Conservation (phyloP, 2,113 vertebrate species). For the Hippocampus barbouri region DNA sequence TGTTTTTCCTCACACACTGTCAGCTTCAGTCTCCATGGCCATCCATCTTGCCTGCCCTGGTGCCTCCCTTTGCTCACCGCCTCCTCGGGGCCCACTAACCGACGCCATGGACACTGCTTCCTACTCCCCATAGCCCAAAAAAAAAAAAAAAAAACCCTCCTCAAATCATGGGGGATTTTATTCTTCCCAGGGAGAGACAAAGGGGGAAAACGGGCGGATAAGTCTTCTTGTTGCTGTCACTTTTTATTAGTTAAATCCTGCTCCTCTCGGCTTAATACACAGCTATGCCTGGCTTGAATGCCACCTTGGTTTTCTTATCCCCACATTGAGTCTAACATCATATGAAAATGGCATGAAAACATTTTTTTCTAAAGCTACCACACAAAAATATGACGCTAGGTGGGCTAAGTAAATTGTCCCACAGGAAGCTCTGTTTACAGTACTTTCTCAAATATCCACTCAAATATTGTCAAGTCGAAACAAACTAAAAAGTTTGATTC, state of each 20-base stretch:
- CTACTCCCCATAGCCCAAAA: conserved; percentile 1
- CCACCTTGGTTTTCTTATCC: conserved; percentile 29
- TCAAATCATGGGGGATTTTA: conserved; percentile 22
- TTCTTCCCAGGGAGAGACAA: not conserved
- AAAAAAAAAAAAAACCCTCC: conserved; percentile 30
- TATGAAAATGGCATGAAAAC: conserved; percentile 1
- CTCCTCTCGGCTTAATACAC: conserved; percentile 43
- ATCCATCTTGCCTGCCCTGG: conserved; percentile 63
- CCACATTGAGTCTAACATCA: conserved; percentile 24
- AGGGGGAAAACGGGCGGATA: conserved; percentile 34
- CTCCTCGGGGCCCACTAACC: conserved; percentile 50
- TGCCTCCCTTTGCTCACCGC: conserved; percentile 32
- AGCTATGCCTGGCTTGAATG: conserved; percentile 47
- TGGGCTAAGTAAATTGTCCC: not conserved
- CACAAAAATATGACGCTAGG: not conserved
- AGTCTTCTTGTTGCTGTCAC: conserved; percentile 57
- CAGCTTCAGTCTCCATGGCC: conserved; percentile 57
- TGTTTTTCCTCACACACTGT: conserved; percentile 64
- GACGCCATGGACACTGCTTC: conserved; percentile 42
- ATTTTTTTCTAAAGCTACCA: not conserved
- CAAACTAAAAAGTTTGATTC: too few species aligned
- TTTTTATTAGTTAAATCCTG: conserved; percentile 53
- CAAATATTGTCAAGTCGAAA: not conserved
- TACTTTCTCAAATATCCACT: not conserved
- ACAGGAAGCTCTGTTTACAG: not conserved